Conservation (phyloP, 1,140 invertebrate genomes). For the Melipona quadrifasciata region DNA sequence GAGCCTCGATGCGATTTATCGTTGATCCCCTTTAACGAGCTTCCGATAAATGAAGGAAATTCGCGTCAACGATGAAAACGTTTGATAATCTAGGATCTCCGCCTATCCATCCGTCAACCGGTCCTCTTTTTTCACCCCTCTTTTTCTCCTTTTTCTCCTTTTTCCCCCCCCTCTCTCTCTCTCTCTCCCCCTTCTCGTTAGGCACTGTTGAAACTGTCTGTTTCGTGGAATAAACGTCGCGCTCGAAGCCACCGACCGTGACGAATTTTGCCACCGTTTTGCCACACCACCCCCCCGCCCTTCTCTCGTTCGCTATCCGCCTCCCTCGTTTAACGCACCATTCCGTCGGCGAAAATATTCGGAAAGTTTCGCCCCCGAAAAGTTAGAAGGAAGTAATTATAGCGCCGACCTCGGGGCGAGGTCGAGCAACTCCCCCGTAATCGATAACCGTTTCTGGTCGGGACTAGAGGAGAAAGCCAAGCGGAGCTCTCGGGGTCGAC, state of each 20-base stretch:
- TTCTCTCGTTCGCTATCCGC: too few relatives aligned
- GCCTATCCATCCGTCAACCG: constrained; percentile 23
- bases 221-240: constrained; percentile 26
- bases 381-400: constrained; percentile 22
- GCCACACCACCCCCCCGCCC: too few relatives aligned
- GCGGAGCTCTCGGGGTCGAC: constrained; percentile 1
- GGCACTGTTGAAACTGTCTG: neutral
- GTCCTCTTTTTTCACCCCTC: neutral
- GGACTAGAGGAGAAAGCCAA: neutral
- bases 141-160: neutral
- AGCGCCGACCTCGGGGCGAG: neutral
- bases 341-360: constrained; percentile 4
- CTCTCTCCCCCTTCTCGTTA: neutral
- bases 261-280: neutral
- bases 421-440: neutral
- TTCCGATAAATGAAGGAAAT: constrained; percentile 68
- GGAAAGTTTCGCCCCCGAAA: neutral
- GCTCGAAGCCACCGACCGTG: neutral
- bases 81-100: constrained; percentile 65
- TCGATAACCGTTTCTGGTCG: constrained; percentile 20
- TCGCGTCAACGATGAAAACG: constrained; percentile 66
- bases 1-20: constrained; percentile 59
- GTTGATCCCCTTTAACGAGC: constrained; percentile 66
- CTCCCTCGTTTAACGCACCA: neutral
- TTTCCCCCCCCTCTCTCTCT: neutral